These are phyloP conservation scores for Acholoe squamosa DNA, from an alignment of 2,888 invertebrate species.

Conservation along the genomic window DNA sequence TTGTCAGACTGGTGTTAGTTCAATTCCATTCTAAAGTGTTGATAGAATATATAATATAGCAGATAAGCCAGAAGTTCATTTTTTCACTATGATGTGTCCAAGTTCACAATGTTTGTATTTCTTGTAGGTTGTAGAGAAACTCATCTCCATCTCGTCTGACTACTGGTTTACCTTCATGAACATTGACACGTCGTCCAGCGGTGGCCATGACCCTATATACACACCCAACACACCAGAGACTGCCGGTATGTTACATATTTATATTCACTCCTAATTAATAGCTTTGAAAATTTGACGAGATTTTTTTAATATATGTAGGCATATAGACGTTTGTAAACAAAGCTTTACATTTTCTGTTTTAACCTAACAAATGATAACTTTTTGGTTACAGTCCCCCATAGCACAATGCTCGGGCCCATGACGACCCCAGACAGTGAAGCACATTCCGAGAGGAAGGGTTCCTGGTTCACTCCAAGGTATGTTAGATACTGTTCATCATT, in stretches of 20 bases:
- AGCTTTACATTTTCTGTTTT: not conserved
- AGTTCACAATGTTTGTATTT: too few species aligned
- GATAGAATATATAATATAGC: too few species aligned
- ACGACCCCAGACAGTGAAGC: slow-evolving; percentile 28
- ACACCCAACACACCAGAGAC: slow-evolving; percentile 63
- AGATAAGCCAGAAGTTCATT: too few species aligned
- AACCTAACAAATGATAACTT: too few species aligned
- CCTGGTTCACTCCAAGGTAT: slow-evolving; percentile 56
- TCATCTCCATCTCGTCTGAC: slow-evolving; percentile 65
- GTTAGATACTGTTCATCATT: not conserved
- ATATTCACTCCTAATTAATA: too few species aligned
- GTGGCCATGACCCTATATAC: not conserved
- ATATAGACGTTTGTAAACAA: too few species aligned
- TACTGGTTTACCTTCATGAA: slow-evolving; percentile 68
- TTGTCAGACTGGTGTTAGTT: too few species aligned
- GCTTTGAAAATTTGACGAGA: too few species aligned
- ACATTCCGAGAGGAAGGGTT: slow-evolving; percentile 6
- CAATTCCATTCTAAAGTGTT: too few species aligned
- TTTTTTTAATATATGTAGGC: too few species aligned
- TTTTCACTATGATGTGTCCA: too few species aligned
- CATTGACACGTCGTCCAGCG: slow-evolving; percentile 43
- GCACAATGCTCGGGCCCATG: slow-evolving; percentile 51
- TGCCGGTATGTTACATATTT: not conserved
- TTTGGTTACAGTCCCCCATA: slow-evolving; percentile 21
- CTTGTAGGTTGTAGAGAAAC: slow-evolving; percentile 65